Conservation (phyloP, 2,113 vertebrate species). For the Pollachius pollachius region DNA sequence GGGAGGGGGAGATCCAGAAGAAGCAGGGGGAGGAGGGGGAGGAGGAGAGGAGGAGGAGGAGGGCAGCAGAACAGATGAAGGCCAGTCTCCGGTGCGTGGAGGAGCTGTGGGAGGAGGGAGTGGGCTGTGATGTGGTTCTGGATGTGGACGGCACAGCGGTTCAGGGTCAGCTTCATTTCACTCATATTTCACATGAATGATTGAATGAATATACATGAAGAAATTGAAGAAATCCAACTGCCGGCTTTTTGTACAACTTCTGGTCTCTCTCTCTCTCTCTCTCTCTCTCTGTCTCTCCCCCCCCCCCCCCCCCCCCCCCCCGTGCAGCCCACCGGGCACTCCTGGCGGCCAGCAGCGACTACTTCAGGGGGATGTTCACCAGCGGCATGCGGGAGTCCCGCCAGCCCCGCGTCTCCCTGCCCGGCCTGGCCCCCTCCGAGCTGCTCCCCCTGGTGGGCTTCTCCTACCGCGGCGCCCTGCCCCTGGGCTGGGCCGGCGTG, state of each 20-base stretch:
- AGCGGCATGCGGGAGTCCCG: constrained; percentile 85
- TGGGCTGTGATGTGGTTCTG: constrained; percentile 83
- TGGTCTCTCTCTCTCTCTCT: no score
- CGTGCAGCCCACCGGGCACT: constrained; percentile 81
- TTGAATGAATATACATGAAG: not conserved
- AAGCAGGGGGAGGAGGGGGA: constrained; percentile 4
- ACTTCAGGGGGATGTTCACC: constrained; percentile 88
- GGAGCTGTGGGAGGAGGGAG: constrained; percentile 60
- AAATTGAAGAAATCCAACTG: not conserved
- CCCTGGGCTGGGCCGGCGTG: constrained; percentile 76
- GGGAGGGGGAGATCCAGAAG: constrained; percentile 21
- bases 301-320: not conserved
- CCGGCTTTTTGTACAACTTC: not conserved
- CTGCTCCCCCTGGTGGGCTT: constrained; percentile 77
- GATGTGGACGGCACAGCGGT: constrained; percentile 66
- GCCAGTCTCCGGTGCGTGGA: constrained; percentile 67
- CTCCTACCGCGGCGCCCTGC: constrained; percentile 78
- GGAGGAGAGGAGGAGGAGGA: not conserved
- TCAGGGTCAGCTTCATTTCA: constrained; percentile 59
- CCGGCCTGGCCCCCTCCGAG: constrained; percentile 68
- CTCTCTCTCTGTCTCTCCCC: no score
- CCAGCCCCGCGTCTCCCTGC: constrained; percentile 60
- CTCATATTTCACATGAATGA: not conserved
- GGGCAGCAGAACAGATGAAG: constrained; percentile 68
- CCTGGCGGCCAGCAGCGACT: constrained; percentile 85